Evolutionary conservation across 2,888 invertebrate species (phyloP), one percentile per base, ranked within the genome.

Genomic region (Mythimna vitellina): DNA sequence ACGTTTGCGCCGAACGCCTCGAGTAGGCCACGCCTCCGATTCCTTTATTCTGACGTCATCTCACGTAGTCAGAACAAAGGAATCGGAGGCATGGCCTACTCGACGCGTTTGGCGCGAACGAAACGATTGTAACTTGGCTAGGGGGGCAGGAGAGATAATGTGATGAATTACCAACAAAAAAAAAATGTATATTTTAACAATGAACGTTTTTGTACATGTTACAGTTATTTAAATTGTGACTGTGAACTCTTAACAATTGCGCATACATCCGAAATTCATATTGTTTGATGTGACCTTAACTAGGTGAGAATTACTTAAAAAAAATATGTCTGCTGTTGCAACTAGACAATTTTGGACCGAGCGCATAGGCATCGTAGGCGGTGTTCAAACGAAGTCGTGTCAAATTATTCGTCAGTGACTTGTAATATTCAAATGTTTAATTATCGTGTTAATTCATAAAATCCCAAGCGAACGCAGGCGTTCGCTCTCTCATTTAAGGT

Each of bases 271-370:
- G 25, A 83, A 78, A 62, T 65, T 69, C 67, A 74, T 79, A 82
- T 80, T 80, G 83, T 80, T 78, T 73, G 66, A 54, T 35, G 46
- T 70, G 83, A 70, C 83, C 80, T 80, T 77, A 82, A 79, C 80
- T 6, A 73, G 64, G 53, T 32, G 74, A 68, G 67, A 82, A 80
- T 83, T 79, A 79, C 75, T 82, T 62, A n/a, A 29, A 68, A 68
- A 68, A 46, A 80, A 83, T 61, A 70, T 14, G n/a, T 53, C 62
- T 75, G n/a, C 53, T 75, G 17, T 32, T 68, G 42, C 83, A 80
- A 68, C 80, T 25, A 25, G 0, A 70, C 67, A 9, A 63, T 29
- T 62, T 70, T 29, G 20, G 3, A 60, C 56, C 49, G 56, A 42
- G 29, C 75, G 60, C 65, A 56, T 22, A 0, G 1, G 20, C 32